Conservation (phyloP, 35 echinoderm and acorn worm species). For the Amphiura filiformis region DNA sequence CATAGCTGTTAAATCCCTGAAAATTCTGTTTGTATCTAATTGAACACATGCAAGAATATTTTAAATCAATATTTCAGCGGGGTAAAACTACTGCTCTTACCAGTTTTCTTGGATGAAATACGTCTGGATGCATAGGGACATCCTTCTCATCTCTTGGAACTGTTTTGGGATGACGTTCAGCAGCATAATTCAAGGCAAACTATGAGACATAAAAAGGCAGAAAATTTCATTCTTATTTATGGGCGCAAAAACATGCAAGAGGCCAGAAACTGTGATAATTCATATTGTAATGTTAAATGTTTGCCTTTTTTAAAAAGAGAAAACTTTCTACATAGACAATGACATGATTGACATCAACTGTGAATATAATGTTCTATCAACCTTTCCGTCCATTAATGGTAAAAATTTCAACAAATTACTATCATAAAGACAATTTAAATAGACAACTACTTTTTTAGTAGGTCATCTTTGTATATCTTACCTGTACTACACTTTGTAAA, state of each 20-base stretch:
- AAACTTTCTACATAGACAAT: neutral
- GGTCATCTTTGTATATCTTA: neutral
- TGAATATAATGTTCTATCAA: neutral
- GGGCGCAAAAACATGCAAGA: too few relatives aligned
- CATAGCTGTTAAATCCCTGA: neutral
- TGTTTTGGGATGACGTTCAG: neutral
- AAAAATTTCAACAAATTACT: neutral
- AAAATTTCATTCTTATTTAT: too few relatives aligned
- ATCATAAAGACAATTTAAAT: neutral
- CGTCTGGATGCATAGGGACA: neutral
- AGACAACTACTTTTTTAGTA: neutral
- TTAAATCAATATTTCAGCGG: neutral
- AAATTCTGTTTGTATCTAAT: too few relatives aligned
- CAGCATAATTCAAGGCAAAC: neutral
- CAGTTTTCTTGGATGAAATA: neutral
- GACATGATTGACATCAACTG: neutral
- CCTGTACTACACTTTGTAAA: neutral
- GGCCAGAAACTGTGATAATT: too few relatives aligned
- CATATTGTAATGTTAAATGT: too few relatives aligned
- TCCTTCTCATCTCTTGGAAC: neutral
- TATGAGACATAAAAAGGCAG: neutral
- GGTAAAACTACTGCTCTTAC: neutral
- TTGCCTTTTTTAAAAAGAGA: neutral
- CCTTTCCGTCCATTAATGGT: neutral
- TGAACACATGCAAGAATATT: neutral